Evolutionary conservation across 2,888 invertebrate species (phyloP).

Genomic region (Tachystola acroxantha): DNA sequence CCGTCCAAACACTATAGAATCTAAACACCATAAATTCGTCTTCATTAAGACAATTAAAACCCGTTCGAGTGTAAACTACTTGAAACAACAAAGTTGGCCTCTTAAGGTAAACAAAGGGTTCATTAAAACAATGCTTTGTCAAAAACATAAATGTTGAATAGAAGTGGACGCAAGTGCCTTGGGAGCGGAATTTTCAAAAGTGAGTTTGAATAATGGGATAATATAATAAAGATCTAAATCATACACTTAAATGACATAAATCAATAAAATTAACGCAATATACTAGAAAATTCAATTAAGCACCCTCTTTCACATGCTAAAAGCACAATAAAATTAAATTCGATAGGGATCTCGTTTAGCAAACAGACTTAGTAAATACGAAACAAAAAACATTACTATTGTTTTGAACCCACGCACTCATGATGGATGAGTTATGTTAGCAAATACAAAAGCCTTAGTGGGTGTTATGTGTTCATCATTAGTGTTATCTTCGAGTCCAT

Average conservation of each 20-base stretch:
- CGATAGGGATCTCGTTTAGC: constrained; percentile 1
- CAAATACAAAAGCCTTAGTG: too few relatives aligned
- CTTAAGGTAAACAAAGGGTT: neutral
- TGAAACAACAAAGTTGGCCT: neutral
- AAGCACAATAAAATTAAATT: constrained; percentile 1
- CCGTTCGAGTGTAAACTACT: neutral
- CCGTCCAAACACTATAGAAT: too few relatives aligned
- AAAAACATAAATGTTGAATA: constrained; percentile 1
- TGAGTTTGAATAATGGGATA: too few relatives aligned
- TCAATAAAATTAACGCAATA: neutral
- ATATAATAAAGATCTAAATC: too few relatives aligned
- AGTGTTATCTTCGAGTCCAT: too few relatives aligned
- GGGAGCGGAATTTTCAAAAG: too few relatives aligned
- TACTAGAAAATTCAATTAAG: neutral
- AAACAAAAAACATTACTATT: neutral
- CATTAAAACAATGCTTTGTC: constrained; percentile 2
- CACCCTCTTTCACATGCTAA: constrained; percentile 3
- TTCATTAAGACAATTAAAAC: neutral
- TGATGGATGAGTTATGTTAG: too few relatives aligned
- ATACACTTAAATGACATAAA: neutral
- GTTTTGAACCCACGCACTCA: neutral
- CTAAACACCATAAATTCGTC: neutral
- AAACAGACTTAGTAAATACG: neutral
- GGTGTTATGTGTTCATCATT: too few relatives aligned
- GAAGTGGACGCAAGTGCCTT: neutral